Conservation (phyloP, 1,140 invertebrate species). For the Orussus abietinus region DNA sequence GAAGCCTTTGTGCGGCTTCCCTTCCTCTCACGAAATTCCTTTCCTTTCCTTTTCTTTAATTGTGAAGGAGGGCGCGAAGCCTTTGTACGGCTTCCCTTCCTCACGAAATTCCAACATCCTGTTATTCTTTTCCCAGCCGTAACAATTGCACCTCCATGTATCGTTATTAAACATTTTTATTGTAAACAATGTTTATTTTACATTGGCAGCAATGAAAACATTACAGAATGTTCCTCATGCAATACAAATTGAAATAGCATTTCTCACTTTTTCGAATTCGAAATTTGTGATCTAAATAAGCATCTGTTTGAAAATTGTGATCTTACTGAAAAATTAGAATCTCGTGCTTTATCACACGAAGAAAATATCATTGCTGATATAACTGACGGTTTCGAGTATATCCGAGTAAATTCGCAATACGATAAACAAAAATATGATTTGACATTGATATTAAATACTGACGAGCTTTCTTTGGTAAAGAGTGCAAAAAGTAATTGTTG, state of each 20-base stretch:
- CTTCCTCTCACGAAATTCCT: too few species aligned
- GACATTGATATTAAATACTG: slow-evolving; percentile 20
- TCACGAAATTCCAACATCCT: too few species aligned
- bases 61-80: too few species aligned
- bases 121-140: too few species aligned
- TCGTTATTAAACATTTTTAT: slow-evolving; percentile 19
- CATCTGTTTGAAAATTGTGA: slow-evolving; percentile 18
- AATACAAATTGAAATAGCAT: not conserved
- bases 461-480: slow-evolving; percentile 18
- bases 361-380: slow-evolving; percentile 19
- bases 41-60: too few species aligned
- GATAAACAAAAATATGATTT: slow-evolving; percentile 13
- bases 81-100: too few species aligned
- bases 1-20: too few species aligned
- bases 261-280: slow-evolving; percentile 16
- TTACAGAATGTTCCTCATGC: slow-evolving; percentile 8
- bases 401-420: slow-evolving; percentile 14
- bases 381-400: slow-evolving; percentile 19
- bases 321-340: slow-evolving; percentile 17
- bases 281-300: slow-evolving; percentile 18
- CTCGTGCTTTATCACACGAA: not conserved
- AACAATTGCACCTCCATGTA: slow-evolving; percentile 8
- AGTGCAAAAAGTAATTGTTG: slow-evolving; percentile 17
- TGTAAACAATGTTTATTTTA: slow-evolving; percentile 16
- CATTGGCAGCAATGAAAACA: slow-evolving; percentile 1